phyloP scores from a whole-genome alignment of 2,888 invertebrate genomes.

The Carabus problematicus region DNA sequence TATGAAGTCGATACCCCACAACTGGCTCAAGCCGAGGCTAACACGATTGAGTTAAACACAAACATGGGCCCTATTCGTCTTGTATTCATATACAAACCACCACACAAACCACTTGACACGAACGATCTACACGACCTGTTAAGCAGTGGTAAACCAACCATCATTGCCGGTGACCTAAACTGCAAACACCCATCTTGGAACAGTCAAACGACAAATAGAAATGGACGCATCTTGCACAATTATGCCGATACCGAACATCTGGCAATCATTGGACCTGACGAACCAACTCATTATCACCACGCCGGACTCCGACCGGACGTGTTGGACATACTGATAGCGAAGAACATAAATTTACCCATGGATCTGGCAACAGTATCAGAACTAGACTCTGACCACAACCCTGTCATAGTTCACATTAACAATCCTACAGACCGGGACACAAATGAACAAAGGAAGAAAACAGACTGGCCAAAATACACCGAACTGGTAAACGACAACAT shows the following conservation, averaged over 20 bases:
- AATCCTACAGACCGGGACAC: not conserved
- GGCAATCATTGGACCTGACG: not conserved
- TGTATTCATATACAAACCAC: too few relatives aligned
- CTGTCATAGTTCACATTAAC: not conserved
- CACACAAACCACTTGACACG: not conserved
- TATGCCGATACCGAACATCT: not conserved
- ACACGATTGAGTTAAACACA: not conserved
- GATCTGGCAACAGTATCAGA: not conserved
- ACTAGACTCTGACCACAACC: not conserved
- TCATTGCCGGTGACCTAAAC: not conserved
- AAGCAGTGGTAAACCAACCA: not conserved
- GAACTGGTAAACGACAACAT: not conserved
- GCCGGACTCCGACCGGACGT: not conserved
- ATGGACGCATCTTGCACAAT: not conserved
- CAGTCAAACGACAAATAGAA: not conserved
- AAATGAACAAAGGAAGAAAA: not conserved
- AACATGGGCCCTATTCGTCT: not conserved
- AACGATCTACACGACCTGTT: not conserved
- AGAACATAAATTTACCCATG: not conserved
- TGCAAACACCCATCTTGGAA: constrained; percentile 9
- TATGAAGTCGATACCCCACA: not conserved
- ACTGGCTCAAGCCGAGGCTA: not conserved
- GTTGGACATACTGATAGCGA: not conserved
- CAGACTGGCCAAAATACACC: not conserved
- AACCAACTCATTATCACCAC: not conserved